Base-by-base conservation (phyloP, 2,888 invertebrate species). In the Morpho helenor region DNA sequence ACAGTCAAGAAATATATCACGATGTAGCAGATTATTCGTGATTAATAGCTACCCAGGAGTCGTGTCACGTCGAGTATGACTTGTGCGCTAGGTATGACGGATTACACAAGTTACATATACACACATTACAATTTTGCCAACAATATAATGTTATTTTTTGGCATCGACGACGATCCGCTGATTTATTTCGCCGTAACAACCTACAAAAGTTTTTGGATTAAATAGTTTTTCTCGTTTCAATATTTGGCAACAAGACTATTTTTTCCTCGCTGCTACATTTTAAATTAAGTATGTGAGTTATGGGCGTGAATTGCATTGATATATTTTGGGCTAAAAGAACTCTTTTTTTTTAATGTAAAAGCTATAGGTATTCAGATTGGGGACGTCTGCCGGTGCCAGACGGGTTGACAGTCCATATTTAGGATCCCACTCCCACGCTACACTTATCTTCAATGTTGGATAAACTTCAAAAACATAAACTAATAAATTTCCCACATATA, bases 121-220 rank as follows among this genome's bases (percentile, higher is more conserved):
- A 64, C 66, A 72, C 69, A 73, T 69, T 70, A 73, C 78, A 73
- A 69, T 79, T 83, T 81, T 88, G 89, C 88, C 88, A 88, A 84
- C 85, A 80, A 82, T 85, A 82, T 81, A 83, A 82, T 87, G 86
- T 88, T 87, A 83, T 88, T 87, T 84, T 79, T 89, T 89, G 89
- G 89, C 89, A 87, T 89, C 88, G 85, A 80, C 76, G 81, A 82
- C 84, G 79, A 80, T 79, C 69, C 68, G 64, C 76, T 84, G 86
- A 89, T 87, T 87, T 88, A 89, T 82, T 51, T 57, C 69, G 62
- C 66, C 72, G 75, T 79, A 79, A 84, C 86, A 88, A 86, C 88
- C 87, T 87, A 89, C 85, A 82, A 84, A 88, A 88, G 77, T 87
- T 84, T 79, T 76, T 75, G 80, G 80, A 87, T 88, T 87, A 87